Percentiles rank a stretch among this genome's conserved stretches.
Conservation (phyloP, 30 jellyfish, hydroid and myxozoan genomes). For the Haliclystus octoradiatus region DNA sequence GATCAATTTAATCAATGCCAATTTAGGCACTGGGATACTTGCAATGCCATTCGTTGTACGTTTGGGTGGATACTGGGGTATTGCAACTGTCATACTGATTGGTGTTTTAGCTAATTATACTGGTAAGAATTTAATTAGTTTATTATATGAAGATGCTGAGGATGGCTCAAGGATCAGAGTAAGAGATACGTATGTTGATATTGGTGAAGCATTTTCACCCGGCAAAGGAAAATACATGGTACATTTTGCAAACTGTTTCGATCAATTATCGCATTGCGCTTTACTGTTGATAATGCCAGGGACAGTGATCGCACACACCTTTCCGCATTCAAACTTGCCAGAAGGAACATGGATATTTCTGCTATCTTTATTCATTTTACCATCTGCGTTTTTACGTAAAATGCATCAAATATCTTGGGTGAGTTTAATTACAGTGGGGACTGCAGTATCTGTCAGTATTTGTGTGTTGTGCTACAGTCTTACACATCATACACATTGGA, state of each 20-base stretch:
- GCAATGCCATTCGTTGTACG: conserved; percentile 91
- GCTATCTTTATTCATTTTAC: conserved; percentile 58
- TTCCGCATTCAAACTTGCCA: conserved; percentile 67
- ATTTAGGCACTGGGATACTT: conserved; percentile 78
- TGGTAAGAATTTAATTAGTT: conserved; percentile 58
- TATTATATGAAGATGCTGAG: conserved; percentile 71
- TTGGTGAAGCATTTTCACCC: conserved; percentile 85
- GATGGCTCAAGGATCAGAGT: conserved; percentile 92
- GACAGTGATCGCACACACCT: conserved; percentile 80
- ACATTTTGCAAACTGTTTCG: conserved; percentile 64
- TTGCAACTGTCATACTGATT: conserved; percentile 37
- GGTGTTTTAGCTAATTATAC: conserved; percentile 87
- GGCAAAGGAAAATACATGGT: conserved; percentile 69
- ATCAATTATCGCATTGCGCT: conserved; percentile 89
- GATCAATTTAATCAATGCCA: conserved; percentile 78
- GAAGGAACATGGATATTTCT: conserved; percentile 85
- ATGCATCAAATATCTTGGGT: conserved; percentile 90
- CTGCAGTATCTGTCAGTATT: conserved; percentile 62
- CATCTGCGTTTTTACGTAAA: conserved; percentile 72
- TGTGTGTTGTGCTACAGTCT: conserved; percentile 78
- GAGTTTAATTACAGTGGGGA: conserved; percentile 68
- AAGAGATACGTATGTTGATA: conserved; percentile 84
- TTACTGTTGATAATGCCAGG: conserved; percentile 89
- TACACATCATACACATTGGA: conserved; percentile 90
- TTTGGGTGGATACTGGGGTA: conserved; percentile 89